Evolutionary conservation across 2,113 vertebrate genomes (phyloP), one percentile per base, ranked within the genome.

Genomic region (Neodontobutis hainanensis): DNA sequence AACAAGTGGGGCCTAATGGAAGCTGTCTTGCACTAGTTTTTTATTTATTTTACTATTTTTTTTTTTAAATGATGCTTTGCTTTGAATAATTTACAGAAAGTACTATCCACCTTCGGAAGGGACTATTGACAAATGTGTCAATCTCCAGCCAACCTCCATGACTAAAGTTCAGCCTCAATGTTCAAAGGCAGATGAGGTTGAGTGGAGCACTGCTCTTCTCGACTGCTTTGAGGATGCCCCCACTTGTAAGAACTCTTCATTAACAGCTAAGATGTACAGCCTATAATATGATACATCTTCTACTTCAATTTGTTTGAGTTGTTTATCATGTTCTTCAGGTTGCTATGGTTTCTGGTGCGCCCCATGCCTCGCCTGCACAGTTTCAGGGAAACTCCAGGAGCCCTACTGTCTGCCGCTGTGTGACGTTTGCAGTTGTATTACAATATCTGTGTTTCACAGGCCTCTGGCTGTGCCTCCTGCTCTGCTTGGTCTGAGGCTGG

Each of bases 341-440:
- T 89, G 84, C 61, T 86, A 84, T 71, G 87, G 83, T 11, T 87
- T 84, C 72, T 87, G 60, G 55, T 88, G 85, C 73, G 85, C 78
- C 47, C 82, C 82, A 0, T 90, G 85, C 55, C 55, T 82, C 0
- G 85, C 88, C 68, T 85, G 85, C 52, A 51, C 52, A 0, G 73
- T 85, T 10, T 10, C 87, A 19, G 68, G 27, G 5, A 48, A 0
- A 0, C 77, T 80, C 19, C 84, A 77, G 8, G 63, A 86, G 11
- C 65, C 57, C 68, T 42, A 5, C 3, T 87, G 84, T 36, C 83
- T 90, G 36, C 85, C 82, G 1, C 5, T 87, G 5, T 85, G 76
- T 49, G 88, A 90, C 72, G 75, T 85, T 0, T 46, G 6, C 14
- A 15, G 5, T 14, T 16, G 14, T 16, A 3, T 48, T 7, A 5